Evolutionary conservation across 2,797 vertebrate genomes (phyloP).

Genomic region (Anabacerthia variegaticeps): DNA sequence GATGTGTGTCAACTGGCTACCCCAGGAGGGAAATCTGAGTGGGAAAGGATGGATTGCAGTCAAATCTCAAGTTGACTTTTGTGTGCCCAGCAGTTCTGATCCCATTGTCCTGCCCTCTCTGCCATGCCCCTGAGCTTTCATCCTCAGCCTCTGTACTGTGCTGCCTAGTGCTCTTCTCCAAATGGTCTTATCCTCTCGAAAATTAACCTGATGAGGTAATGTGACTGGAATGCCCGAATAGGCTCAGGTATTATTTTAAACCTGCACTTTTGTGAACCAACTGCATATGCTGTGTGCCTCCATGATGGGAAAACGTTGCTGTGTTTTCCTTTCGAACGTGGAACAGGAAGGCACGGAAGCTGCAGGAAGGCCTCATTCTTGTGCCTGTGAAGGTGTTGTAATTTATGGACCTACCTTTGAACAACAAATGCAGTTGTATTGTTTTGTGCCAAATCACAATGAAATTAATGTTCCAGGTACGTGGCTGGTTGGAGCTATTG

Average conservation of each 20-base stretch:
- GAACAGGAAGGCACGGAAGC: not conserved
- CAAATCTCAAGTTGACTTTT: not conserved
- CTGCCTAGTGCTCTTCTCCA: not conserved
- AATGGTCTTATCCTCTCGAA: not conserved
- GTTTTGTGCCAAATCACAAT: not conserved
- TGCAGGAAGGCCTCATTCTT: not conserved
- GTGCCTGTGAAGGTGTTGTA: not conserved
- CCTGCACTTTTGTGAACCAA: not conserved
- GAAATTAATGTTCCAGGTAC: not conserved
- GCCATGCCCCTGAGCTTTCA: not conserved
- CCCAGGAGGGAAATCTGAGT: not conserved
- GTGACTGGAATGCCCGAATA: not conserved
- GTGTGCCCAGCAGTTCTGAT: not conserved
- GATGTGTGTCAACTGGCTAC: not conserved
- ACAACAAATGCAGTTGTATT: not conserved
- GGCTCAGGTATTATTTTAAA: not conserved
- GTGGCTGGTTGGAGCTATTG: not conserved
- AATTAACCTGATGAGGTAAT: not conserved
- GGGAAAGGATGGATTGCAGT: not conserved
- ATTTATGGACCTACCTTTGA: not conserved
- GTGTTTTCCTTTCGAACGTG: rapidly evolving
- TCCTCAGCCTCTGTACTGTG: not conserved
- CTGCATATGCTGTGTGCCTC: not conserved
- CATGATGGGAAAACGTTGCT: rapidly evolving
- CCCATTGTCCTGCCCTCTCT: not conserved